Base-by-base conservation (phyloP, 2,797 vertebrate species). In the Acanthurus leucopareius region DNA sequence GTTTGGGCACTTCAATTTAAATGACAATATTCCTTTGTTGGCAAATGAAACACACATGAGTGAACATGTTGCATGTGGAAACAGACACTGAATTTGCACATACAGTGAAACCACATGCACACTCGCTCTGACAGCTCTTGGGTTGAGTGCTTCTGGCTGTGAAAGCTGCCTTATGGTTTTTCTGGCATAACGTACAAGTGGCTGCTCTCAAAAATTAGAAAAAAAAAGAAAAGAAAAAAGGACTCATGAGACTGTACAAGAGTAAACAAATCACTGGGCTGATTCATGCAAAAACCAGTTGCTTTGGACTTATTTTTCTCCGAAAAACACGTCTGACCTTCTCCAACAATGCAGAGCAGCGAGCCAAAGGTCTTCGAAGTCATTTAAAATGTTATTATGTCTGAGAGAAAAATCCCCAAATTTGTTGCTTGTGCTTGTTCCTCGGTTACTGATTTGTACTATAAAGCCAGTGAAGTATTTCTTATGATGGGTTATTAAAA, bases 91-190 rank as follows among this genome's bases (percentile, higher is more conserved):
- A 62, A 75, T 86, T 83, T 67, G 70, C 73, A 78, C 54, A 17
- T 49, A 32, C 54, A 69, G 38, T 69, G 51, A 20, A n/a, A 42
- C 16, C 64, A 10, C 78, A 65, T 49, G 17, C 68, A 66, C 60
- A 1, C 57, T 73, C 75, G 44, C 73, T 59, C 75, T 35, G 72
- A 73, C 59, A 64, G 82, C 85, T 78, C 77, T 71, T 70, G 49
- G 81, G 54, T 20, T 1, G 66, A 80, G 52, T 25, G 73, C 59
- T 76, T 49, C 69, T 87, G 75, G 83, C 84, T 59, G 85, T 84
- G 80, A 86, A 77, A 79, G 82, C 71, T 54, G 86, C 83, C 82
- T 80, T 79, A 84, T 78, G 86, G 75, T 60, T 80, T 77, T 69
- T 40, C 75, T 88, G 91, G 80, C 79, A 56, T 42, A 40, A 53